phyloP scores from a whole-genome alignment of 92 coral and sea anemone genomes.

The Umimayanthus kanabou region DNA sequence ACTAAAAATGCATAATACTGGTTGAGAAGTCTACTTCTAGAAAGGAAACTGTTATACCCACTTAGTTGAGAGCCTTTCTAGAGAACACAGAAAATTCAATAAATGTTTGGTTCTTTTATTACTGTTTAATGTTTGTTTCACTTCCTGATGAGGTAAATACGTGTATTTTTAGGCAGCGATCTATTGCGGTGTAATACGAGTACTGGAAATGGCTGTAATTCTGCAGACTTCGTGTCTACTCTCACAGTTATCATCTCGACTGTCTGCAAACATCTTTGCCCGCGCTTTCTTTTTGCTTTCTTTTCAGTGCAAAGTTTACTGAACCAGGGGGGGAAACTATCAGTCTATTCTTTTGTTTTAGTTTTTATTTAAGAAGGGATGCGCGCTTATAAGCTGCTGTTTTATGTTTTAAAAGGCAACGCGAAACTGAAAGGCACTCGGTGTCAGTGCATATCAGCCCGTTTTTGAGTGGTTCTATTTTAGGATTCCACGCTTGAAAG shows the following conservation, averaged over 20 bases:
- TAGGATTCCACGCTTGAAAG: slow-evolving; percentile 39
- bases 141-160: slow-evolving; percentile 30
- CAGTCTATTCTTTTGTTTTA: slow-evolving; percentile 9
- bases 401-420: neutral
- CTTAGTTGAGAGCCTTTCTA: neutral
- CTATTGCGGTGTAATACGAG: slow-evolving; percentile 15
- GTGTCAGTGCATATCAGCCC: slow-evolving; percentile 22
- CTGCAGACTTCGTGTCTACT: slow-evolving; percentile 34
- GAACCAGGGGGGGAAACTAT: neutral
- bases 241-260: neutral
- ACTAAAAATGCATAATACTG: no score
- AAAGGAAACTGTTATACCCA: neutral
- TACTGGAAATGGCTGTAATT: neutral
- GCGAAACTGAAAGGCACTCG: neutral
- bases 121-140: slow-evolving; percentile 5
- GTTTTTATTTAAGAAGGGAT: neutral
- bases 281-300: neutral
- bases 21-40: neutral
- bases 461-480: slow-evolving; percentile 32
- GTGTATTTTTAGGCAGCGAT: slow-evolving; percentile 4
- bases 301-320: neutral
- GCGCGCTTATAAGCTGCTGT: neutral
- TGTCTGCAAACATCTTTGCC: neutral
- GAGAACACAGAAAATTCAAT: neutral
- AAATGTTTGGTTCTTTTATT: neutral